Evolutionary conservation across 2,888 invertebrate genomes (phyloP).

Genomic region (Sabatieria punctata): DNA sequence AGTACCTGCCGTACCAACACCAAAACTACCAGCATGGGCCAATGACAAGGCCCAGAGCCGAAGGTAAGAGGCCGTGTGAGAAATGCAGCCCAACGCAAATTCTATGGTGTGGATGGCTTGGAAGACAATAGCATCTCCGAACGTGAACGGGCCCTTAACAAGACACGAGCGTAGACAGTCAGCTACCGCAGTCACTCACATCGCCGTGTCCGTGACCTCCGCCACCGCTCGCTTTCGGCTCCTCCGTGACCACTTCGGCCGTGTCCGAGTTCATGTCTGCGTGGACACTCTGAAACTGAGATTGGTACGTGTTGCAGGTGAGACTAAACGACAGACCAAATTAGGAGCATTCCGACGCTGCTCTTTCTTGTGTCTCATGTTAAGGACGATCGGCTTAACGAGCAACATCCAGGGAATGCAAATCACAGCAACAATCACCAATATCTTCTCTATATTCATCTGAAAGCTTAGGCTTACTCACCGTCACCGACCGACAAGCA

Average conservation of each 20-base stretch:
- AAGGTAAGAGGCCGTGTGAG: conserved; percentile 31
- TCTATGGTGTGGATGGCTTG: conserved; percentile 31
- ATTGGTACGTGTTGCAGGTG: too few species aligned
- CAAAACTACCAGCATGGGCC: conserved; percentile 31
- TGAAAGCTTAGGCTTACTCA: conserved; percentile 29
- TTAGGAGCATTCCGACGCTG: too few species aligned
- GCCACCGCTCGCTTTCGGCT: too few species aligned
- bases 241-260: conserved; percentile 23
- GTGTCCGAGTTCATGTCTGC: conserved; percentile 28
- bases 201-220: too few species aligned
- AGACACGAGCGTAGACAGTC: too few species aligned
- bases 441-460: conserved; percentile 33
- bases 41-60: conserved; percentile 31
- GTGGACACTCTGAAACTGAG: conserved; percentile 27
- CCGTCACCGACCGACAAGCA: not conserved
- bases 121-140: too few species aligned
- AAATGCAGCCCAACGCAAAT: too few species aligned
- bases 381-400: conserved; percentile 9
- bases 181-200: too few species aligned
- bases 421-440: conserved; percentile 20
- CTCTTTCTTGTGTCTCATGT: too few species aligned
- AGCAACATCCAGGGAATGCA: conserved; percentile 13
- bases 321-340: too few species aligned
- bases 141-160: too few species aligned
- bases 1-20: too few species aligned